Percentiles rank a stretch among this genome's conserved stretches.
phyloP scores from a whole-genome alignment of 1,140 invertebrate species.

The Aphelinus atriplicis region DNA sequence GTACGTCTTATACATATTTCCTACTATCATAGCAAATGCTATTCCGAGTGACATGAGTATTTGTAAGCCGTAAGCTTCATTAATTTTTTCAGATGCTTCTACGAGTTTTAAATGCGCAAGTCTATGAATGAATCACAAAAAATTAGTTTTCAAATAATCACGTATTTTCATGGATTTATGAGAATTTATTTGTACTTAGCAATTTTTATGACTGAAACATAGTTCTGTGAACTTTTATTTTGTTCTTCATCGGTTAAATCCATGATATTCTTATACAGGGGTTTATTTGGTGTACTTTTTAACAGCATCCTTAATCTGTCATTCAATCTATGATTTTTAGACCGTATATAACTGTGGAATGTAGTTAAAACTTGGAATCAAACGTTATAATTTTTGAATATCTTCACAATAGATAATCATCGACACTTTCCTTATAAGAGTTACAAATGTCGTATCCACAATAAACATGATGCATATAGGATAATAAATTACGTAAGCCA shows the following conservation, averaged over 20 bases:
- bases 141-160: neutral
- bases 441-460: conserved; percentile 39
- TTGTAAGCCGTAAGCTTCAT: conserved; percentile 44
- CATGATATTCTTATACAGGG: conserved; percentile 36
- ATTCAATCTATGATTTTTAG: neutral
- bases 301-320: neutral
- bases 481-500: neutral
- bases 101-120: conserved; percentile 47
- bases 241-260: neutral
- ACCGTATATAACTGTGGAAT: neutral
- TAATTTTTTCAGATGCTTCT: conserved; percentile 32
- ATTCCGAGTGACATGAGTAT: conserved; percentile 42
- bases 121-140: conserved; percentile 33
- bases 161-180: neutral
- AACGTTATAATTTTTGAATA: neutral
- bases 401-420: neutral
- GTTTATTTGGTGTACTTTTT: neutral
- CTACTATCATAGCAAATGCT: conserved; percentile 40
- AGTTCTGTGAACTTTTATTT: neutral
- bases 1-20: conserved; percentile 42
- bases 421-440: conserved; percentile 40
- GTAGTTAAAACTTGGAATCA: neutral
- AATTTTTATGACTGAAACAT: neutral
- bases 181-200: conserved; percentile 16
- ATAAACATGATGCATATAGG: conserved; percentile 25